Base-by-base conservation (phyloP, 1,140 invertebrate species). In the Cotesia chilonis region DNA sequence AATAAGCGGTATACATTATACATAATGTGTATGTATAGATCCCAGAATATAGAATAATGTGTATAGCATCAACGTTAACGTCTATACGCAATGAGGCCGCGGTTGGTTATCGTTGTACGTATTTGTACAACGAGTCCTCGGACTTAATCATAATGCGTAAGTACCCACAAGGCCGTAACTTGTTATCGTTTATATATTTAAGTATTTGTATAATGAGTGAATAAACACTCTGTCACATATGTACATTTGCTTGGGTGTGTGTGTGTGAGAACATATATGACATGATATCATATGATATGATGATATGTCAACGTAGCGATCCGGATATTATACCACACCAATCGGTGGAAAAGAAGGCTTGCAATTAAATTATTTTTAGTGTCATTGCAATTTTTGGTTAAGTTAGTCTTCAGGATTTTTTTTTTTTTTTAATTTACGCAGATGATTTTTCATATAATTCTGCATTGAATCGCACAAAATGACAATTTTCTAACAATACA, bases 91-190 rank as follows among this genome's bases (percentile, higher is more conserved):
- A 64, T 74, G 76, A 81, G 78, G 78, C 73, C 75, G 57, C 9
- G 28, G 57, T 67, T 70, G 20, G 72, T 76, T 76, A 76, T 76
- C 75, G 72, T 70, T 20, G 35, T 71, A 68, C 54, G 68, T 52
- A 66, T 73, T 61, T 51, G 68, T 72, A 71, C 71, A 75, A 73
- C 75, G 72, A 76, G 79, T 80, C 73, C 79, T 80, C 79, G 76
- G 74, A 78, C 78, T 81, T 81, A 80, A 80, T 80, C 77, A 76
- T 73, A 64, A 73, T 74, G 69, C 69, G 60, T 61, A 70, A 70
- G 76, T 78, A 76, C 68, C 73, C 57, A 75, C 74, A 75, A 75
- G 74, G 74, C 73, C 78, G 72, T 71, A 14, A 57, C 68, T 74
- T 71, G 76, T 80, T 81, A 81, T 79, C 76, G 75, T 72, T 68